Base-by-base conservation (phyloP, 2,888 invertebrate species). In the Alcis repandata region DNA sequence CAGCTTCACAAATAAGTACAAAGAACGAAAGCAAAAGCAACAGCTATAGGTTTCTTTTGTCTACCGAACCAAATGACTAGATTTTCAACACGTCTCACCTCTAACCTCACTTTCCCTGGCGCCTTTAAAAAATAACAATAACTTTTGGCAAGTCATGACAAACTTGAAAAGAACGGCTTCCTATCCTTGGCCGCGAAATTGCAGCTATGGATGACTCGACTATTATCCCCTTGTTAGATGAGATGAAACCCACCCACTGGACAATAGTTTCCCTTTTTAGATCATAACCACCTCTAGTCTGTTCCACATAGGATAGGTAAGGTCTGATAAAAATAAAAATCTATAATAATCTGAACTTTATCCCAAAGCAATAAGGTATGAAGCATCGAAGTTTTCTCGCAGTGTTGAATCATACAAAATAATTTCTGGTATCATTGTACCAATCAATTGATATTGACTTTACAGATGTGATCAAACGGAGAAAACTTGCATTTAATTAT, bases 21-120 rank as follows among this genome's bases (percentile, higher is more conserved):
- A 48, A 56, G 46, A 52, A 56, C 33, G 52, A 70, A 54, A 68
- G 59, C 68, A 68, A 62, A 59, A 53, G 56, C 15, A 13, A 43
- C 19, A 41, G 63, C 62, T 54, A 38, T 68, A 71, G 70, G 68
- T 68, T 70, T 62, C 72, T 72, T 75, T 70, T 73, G 69, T 72
- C 60, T 63, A 63, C 59, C 58, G 52, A 66, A 63, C 22, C 53
- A 46, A 63, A 59, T 48, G 64, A 49, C 58, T 75, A 76, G 76
- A 71, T 73, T 73, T 73, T 73, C 76, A 77, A 71, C 67, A 67
- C 77, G 79, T 85, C 84, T 85, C 78, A 86, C 88, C 85, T 83
- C 72, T 80, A 80, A 87, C 90, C 87, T 80, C 73, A 83, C 91
- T 91, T 91, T 91, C 91, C 77, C 90, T 85, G 79, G 56, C 71